phyloP scores from a whole-genome alignment of 2,797 vertebrate species.

The Neostethus bicornis region DNA sequence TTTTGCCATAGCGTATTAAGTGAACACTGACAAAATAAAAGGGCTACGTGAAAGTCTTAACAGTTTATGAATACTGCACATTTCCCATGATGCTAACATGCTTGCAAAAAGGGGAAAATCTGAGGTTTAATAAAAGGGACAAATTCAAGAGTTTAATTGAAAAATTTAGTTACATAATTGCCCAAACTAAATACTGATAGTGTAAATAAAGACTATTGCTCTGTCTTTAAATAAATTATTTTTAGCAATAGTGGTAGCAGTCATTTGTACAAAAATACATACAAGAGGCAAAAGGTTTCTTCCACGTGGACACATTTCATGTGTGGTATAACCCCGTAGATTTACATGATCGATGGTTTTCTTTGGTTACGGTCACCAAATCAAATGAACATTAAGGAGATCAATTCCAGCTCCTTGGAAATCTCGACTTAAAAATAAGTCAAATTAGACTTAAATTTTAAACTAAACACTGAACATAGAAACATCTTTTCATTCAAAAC shows the following conservation, averaged over 20 bases:
- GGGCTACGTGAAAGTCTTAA: conserved; percentile 57
- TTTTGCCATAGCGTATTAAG: conserved; percentile 53
- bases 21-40: conserved; percentile 61
- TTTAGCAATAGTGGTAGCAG: conserved; percentile 53
- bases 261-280: conserved; percentile 13
- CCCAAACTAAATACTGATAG: conserved; percentile 71
- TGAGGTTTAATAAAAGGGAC: conserved; percentile 19
- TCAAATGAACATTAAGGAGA: not conserved
- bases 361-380: not conserved
- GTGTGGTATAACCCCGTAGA: conserved; percentile 31
- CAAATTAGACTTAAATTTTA: conserved; percentile 13
- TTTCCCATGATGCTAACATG: conserved; percentile 45
- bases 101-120: not conserved
- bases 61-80: conserved; percentile 51
- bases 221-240: conserved; percentile 74
- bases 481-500: not conserved
- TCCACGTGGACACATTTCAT: too few relatives aligned
- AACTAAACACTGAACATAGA: not conserved
- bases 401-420: not conserved
- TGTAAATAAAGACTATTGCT: conserved; percentile 44
- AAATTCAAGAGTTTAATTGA: conserved; percentile 15
- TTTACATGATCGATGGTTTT: conserved; percentile 1
- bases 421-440: not conserved
- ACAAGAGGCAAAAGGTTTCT: not conserved
- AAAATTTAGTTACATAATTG: conserved; percentile 37